phyloP scores from a whole-genome alignment of 2,797 vertebrate genomes.

The Spheniscus humboldti region DNA sequence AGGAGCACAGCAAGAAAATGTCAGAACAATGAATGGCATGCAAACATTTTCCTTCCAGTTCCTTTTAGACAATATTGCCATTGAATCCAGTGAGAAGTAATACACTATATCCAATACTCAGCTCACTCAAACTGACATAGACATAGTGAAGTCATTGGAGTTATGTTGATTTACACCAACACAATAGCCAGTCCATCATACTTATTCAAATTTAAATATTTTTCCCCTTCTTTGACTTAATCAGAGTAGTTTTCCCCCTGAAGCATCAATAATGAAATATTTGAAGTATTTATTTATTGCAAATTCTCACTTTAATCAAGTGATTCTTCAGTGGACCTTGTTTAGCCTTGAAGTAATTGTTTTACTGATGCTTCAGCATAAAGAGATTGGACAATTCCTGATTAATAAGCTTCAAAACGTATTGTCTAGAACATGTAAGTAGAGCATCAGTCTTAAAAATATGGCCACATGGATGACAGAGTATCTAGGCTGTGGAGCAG shows the following conservation, averaged over 20 bases:
- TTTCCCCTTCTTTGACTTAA: constrained; percentile 28
- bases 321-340: constrained; percentile 34
- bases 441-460: not conserved
- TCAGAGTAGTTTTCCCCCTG: constrained; percentile 27
- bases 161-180: not conserved
- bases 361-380: constrained; percentile 40
- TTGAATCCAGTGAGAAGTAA: not conserved
- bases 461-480: not conserved
- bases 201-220: constrained; percentile 34
- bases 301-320: constrained; percentile 60
- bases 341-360: constrained; percentile 58
- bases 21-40: not conserved
- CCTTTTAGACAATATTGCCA: not conserved
- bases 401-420: constrained; percentile 42
- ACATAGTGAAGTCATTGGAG: not conserved
- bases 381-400: constrained; percentile 28
- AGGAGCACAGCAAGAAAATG: not conserved
- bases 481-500: not conserved
- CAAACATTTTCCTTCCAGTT: not conserved
- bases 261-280: constrained; percentile 43
- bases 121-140: not conserved
- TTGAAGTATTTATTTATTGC: constrained; percentile 53
- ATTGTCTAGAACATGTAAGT: constrained; percentile 45
- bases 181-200: constrained; percentile 18
- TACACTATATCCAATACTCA: not conserved